Evolutionary conservation across 2,888 invertebrate species (phyloP), one percentile per base, ranked within the genome.

Genomic region (Pseudococcus jackbeardsleyi): DNA sequence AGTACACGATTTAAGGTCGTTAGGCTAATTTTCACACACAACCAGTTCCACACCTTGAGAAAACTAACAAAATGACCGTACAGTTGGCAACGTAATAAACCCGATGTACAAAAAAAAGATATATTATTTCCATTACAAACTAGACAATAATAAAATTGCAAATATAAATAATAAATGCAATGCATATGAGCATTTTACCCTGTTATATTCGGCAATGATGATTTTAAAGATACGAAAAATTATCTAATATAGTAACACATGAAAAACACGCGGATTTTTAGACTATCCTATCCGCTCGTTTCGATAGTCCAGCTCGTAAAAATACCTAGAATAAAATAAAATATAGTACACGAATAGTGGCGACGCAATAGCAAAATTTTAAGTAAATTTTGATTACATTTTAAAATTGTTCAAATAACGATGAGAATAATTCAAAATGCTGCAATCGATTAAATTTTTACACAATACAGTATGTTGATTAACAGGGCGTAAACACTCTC

Each of bases 81-180:
- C 7, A 54, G 0, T 5, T 54, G 54, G 4, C 7, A 54, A 54
- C n/a, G 22, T 22, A 64, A 64, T 64, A 3, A 59, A 19, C n/a
- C 5, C 1, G 12, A 79, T 7, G 0, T 82, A 17, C 46, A 82
- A 17, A 82, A 82, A 82, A 82, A 46, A 82, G 7, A 4, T 77
- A 46, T 46, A 82, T 46, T 46, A 46, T 46, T 33, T 42, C 79
- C 11, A 42, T 46, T 82, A 82, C 46, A 19, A 82, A 82, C 79
- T 82, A 82, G 0, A 46, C 79, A 22, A 79, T 46, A 82, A 46
- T 82, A 82, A 82, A 82, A 82, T 82, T 82, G 79, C 79, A 82
- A 33, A 46, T 46, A 82, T 46, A 82, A 82, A 82, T 82, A 82
- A 82, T 86, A 86, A 86, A 86, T 86, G 86, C 86, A 86, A 72